These are phyloP conservation scores for Ectemnius lituratus DNA, from an alignment of 2,888 invertebrate species.

Conservation along the genomic window DNA sequence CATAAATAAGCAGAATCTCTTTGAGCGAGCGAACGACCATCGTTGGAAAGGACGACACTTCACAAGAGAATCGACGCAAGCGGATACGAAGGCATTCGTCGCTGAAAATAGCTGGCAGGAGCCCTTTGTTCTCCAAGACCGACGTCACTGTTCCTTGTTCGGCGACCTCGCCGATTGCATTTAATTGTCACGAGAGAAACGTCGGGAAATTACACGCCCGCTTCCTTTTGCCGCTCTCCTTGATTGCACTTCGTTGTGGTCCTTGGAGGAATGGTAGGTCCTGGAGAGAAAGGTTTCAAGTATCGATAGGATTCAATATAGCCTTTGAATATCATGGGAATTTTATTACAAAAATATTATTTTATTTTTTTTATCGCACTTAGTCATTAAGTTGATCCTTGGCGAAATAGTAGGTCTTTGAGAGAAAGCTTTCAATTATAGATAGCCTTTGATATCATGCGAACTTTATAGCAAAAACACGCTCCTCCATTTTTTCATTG, in stretches of 20 bases:
- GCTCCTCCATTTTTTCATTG: slow-evolving; percentile 22
- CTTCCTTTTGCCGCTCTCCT: slow-evolving; percentile 30
- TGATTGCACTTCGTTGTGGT: slow-evolving; percentile 21
- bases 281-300: too few relatives aligned
- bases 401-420: neutral
- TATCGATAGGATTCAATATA: too few relatives aligned
- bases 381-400: slow-evolving; percentile 12
- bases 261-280: slow-evolving; percentile 16
- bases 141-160: slow-evolving; percentile 28
- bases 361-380: slow-evolving; percentile 29
- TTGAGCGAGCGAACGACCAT: neutral
- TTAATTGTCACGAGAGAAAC: slow-evolving; percentile 50
- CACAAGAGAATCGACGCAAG: slow-evolving; percentile 28
- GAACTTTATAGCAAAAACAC: neutral
- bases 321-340: too few relatives aligned
- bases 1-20: slow-evolving; percentile 14
- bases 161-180: slow-evolving; percentile 38
- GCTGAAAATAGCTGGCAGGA: slow-evolving; percentile 39
- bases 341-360: slow-evolving; percentile 3
- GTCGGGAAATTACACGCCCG: slow-evolving; percentile 10
- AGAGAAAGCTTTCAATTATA: too few relatives aligned
- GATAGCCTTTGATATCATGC: too few relatives aligned
- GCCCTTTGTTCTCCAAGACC: slow-evolving; percentile 46
- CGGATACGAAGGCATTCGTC: slow-evolving; percentile 22
- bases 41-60: slow-evolving; percentile 36